phyloP scores from a whole-genome alignment of 1,140 invertebrate species.

The Leptopilina clavipes region DNA sequence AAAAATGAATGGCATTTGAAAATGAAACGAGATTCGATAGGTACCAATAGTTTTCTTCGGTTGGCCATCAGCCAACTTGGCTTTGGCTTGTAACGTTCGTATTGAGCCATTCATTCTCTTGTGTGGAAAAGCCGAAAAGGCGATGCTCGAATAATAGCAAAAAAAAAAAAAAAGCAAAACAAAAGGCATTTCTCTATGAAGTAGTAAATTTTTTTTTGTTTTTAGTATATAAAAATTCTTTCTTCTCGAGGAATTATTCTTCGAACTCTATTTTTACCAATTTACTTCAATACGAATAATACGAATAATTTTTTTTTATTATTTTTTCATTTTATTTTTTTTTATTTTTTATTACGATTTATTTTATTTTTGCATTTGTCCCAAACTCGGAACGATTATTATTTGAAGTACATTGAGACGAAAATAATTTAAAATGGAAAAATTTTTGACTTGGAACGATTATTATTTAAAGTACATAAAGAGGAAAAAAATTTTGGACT shows the following conservation, averaged over 20 bases:
- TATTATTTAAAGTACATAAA: no score
- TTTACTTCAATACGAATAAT: no score
- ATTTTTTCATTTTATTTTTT: no score
- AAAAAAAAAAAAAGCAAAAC: background rate
- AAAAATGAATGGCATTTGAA: slow-evolving; percentile 45
- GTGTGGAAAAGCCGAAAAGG: background rate
- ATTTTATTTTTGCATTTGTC: no score
- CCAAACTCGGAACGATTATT: no score
- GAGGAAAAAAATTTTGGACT: no score
- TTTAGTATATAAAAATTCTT: background rate
- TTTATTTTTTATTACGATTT: no score
- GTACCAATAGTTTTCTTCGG: slow-evolving; percentile 53
- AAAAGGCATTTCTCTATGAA: background rate
- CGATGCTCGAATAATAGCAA: background rate
- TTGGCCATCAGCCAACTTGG: slow-evolving; percentile 57
- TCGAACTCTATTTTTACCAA: no score
- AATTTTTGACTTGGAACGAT: no score
- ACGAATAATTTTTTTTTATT: no score
- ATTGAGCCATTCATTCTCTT: slow-evolving; percentile 52
- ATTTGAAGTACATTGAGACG: no score
- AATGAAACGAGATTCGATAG: slow-evolving; percentile 56
- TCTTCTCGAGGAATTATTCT: background rate
- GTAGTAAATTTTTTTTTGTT: background rate
- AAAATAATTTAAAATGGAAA: no score
- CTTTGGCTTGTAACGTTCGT: slow-evolving; percentile 56